Conservation (phyloP, 2,888 invertebrate genomes). For the Eristalis intricaria region DNA sequence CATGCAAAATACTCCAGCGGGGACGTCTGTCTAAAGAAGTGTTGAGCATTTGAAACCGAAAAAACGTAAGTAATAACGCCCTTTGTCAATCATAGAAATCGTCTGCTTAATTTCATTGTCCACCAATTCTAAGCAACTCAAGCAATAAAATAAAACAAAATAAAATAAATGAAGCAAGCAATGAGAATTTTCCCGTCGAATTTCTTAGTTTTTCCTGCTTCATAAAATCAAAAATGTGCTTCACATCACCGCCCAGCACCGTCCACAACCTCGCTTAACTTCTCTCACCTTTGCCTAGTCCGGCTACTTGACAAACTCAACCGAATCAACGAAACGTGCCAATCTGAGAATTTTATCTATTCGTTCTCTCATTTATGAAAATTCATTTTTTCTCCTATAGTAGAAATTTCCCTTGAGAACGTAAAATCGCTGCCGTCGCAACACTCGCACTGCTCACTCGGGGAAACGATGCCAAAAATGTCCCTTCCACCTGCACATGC, state of each 20-base stretch:
- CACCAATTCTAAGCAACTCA: no score
- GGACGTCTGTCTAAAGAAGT: no score
- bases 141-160: no score
- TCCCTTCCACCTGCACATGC: conserved; percentile 45
- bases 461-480: conserved; percentile 19
- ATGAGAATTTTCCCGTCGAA: no score
- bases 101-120: no score
- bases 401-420: not conserved
- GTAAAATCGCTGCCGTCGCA: no score
- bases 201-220: not conserved
- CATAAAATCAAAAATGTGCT: conserved; percentile 7
- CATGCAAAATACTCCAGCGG: no score
- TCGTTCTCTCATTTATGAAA: not conserved
- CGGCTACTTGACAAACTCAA: not conserved
- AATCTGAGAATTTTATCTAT: not conserved
- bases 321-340: not conserved
- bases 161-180: no score
- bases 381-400: no score
- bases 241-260: not conserved
- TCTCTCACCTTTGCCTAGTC: conserved; percentile 6
- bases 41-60: no score
- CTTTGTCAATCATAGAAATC: no score
- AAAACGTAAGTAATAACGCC: no score
- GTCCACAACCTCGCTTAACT: not conserved
- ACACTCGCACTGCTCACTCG: not conserved